Conservation (phyloP, 2,888 invertebrate genomes). For the Cerceris ruficornis region DNA sequence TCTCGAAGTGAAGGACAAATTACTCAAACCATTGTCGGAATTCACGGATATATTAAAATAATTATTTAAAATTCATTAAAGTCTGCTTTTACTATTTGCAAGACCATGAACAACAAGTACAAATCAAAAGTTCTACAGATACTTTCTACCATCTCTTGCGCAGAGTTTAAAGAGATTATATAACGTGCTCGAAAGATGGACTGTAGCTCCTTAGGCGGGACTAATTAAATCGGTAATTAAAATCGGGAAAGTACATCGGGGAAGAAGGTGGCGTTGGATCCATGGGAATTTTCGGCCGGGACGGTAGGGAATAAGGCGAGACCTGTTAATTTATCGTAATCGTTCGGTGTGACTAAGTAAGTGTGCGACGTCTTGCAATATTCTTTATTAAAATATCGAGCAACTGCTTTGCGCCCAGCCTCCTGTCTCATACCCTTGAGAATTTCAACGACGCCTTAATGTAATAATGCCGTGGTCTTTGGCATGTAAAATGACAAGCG, state of each 20-base stretch:
- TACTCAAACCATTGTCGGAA: too few relatives aligned
- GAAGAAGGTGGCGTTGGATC: constrained; percentile 19
- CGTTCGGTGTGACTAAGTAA: constrained; percentile 76
- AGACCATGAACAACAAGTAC: too few relatives aligned
- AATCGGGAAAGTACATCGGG: constrained; percentile 38
- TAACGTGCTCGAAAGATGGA: constrained; percentile 8
- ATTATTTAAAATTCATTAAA: too few relatives aligned
- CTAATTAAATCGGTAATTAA: constrained; percentile 67
- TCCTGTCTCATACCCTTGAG: constrained; percentile 18
- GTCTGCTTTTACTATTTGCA: too few relatives aligned
- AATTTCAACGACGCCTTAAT: constrained; percentile 13
- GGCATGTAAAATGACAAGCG: too few relatives aligned
- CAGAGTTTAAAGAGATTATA: background rate
- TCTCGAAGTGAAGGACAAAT: too few relatives aligned
- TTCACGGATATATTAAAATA: too few relatives aligned
- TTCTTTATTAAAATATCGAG: constrained; percentile 78
- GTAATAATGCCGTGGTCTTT: background rate
- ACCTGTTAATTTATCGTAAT: constrained; percentile 77
- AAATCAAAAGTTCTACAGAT: too few relatives aligned
- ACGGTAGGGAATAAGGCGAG: constrained; percentile 49
- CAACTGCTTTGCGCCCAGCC: constrained; percentile 41
- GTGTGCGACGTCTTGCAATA: constrained; percentile 73
- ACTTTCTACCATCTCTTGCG: background rate
- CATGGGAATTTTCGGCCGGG: constrained; percentile 44
- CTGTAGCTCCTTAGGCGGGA: constrained; percentile 11